Base-by-base conservation (phyloP, 1,140 invertebrate species). In the Bombus haemorrhoidalis region DNA sequence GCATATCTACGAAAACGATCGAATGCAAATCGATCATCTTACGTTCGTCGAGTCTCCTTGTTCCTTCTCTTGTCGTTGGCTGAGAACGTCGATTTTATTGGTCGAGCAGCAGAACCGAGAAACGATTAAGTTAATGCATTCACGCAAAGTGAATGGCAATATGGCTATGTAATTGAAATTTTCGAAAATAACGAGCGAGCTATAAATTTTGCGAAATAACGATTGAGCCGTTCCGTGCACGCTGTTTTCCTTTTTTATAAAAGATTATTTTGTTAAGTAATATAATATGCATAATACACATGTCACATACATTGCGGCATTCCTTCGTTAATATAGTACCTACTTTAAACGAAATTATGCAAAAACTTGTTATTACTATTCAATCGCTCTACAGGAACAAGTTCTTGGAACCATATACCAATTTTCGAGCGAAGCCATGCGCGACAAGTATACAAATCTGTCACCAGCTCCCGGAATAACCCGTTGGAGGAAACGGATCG, bases 11-110 rank as follows among this genome's bases (percentile, higher is more conserved):
- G 71, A 74, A 77, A 80, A 89, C 81, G 73, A 85, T 85, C 72
- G 91, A 89, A 91, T 86, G 74, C 69, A 82, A 77, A 84, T 91
- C 76, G 15, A 59, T 43, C 69, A 25, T 71, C 25, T 73, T 57
- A 69, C 62, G 81, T 82, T 85, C 34, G 37, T 41, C 34, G 37
- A 25, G 34, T 6, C 1, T 0, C 10, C 37, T 2, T 9, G 34
- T 2, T 68, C 6, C 66, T 68, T 73, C 39, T 43, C 9, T n/a
- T 8, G 8, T 39, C 25, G 47, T n/a, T 41, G n/a, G 8, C 18
- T 25, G 10, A 81, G 41, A 43, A 53, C 47, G 47, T 81, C 74
- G 53, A 39, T 85, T 75, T 88, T 57, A 88, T 77, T 64, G 25
- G 18, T 34, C 37, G 18, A 66, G 41, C 3, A 83, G 62, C 57